Percentiles rank a stretch among this genome's conserved stretches.
Evolutionary conservation across 2,113 vertebrate genomes (phyloP).

Genomic region (Phrynosoma blainvillii): DNA sequence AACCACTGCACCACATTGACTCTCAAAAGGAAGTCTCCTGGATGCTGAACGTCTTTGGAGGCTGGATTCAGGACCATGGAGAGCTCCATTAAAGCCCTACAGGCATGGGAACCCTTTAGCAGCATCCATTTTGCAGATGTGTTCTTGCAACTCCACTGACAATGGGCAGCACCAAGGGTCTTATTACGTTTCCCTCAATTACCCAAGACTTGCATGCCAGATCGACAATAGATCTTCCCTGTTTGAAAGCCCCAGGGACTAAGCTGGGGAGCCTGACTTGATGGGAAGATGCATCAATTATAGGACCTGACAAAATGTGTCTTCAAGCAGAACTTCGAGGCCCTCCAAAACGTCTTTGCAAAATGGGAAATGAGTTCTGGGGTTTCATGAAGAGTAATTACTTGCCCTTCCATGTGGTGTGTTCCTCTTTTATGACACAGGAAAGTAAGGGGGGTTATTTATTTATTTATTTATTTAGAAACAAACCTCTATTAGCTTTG

Average conservation of each 20-base stretch:
- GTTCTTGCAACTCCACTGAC: not conserved
- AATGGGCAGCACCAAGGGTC: not conserved
- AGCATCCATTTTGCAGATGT: not conserved
- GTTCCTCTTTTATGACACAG: not conserved
- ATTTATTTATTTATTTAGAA: too few species aligned
- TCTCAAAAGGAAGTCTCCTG: too few species aligned
- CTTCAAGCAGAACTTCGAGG: slow-evolving; percentile 23
- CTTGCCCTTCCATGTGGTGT: not conserved
- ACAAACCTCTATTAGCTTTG: not conserved
- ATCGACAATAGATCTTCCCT: slow-evolving; percentile 21
- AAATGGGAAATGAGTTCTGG: slow-evolving; percentile 16
- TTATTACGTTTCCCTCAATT: slow-evolving; percentile 8
- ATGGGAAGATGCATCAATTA: slow-evolving; percentile 29
- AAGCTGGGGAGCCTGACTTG: slow-evolving; percentile 3
- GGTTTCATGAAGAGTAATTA: slow-evolving; percentile 33
- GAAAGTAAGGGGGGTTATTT: not conserved
- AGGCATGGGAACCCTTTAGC: too few species aligned
- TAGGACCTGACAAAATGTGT: slow-evolving; percentile 1
- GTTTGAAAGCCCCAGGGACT: not conserved
- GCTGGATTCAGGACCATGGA: too few species aligned
- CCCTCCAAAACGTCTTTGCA: slow-evolving; percentile 17
- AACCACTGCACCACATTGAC: too few species aligned
- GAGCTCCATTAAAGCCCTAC: too few species aligned
- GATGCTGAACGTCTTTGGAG: too few species aligned
- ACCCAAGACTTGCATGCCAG: not conserved